Percentiles rank a stretch among this genome's conserved stretches.
Conservation (phyloP, 2,797 vertebrate species). For the Meriones psammophilus region DNA sequence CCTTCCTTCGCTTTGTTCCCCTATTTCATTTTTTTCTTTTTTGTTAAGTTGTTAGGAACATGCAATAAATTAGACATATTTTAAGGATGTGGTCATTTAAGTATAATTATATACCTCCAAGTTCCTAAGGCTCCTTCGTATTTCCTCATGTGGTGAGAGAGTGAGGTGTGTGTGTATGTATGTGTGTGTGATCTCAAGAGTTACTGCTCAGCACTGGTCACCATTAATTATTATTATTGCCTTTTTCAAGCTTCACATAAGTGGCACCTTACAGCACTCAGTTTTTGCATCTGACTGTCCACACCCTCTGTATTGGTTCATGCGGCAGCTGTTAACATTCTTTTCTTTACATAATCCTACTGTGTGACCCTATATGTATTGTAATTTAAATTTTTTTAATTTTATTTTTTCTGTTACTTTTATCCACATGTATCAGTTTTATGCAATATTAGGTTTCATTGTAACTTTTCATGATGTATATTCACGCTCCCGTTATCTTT, state of each 20-base stretch:
- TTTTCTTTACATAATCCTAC: neutral
- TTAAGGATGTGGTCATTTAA: neutral
- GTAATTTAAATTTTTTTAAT: neutral
- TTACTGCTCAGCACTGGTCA: neutral
- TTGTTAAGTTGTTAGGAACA: neutral
- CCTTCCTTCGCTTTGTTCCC: no score
- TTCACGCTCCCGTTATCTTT: neutral
- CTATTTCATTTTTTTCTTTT: neutral
- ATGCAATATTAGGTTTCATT: neutral
- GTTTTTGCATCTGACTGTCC: neutral
- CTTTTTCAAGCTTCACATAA: neutral
- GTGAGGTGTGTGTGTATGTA: neutral
- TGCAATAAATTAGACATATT: constrained; percentile 31
- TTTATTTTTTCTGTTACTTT: neutral
- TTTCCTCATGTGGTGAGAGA: neutral
- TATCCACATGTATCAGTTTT: neutral
- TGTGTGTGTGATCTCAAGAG: neutral
- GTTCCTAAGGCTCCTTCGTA: neutral
- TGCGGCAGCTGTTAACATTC: neutral
- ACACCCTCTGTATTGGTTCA: neutral
- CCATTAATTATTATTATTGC: neutral
- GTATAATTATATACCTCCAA: neutral
- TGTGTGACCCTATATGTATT: neutral
- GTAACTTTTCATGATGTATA: neutral
- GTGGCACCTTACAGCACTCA: neutral